Evolutionary conservation across 2,888 invertebrate species (phyloP).

Genomic region (Drosophila anceps): DNA sequence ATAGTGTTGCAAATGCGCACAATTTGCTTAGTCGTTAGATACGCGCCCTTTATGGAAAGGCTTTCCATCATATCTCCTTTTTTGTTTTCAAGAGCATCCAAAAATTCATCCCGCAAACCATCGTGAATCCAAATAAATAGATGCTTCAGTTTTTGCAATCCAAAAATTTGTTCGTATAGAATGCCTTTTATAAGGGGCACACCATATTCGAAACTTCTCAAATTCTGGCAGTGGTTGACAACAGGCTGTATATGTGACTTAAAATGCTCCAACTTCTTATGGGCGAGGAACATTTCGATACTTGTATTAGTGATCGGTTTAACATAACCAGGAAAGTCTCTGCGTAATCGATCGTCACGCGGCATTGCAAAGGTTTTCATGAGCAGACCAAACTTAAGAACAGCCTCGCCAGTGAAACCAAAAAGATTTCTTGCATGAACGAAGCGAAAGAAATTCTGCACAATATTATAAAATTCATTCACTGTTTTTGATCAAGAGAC

Average conservation of each 20-base stretch:
- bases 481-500: neutral
- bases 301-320: neutral
- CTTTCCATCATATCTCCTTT: neutral
- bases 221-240: neutral
- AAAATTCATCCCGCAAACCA: neutral
- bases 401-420: neutral
- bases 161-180: neutral
- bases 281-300: fast-evolving
- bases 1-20: neutral
- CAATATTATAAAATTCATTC: neutral
- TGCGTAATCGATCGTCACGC: neutral
- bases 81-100: neutral
- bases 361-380: neutral
- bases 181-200: neutral
- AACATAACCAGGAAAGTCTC: neutral
- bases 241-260: neutral
- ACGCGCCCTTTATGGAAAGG: neutral
- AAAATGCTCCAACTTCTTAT: neutral
- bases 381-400: neutral
- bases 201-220: neutral
- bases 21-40: neutral
- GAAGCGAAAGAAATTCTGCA: neutral
- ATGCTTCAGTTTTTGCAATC: neutral
- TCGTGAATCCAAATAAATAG: constrained; percentile 2
- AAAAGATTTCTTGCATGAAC: neutral